These are phyloP conservation scores for Prionace glauca DNA, from an alignment of 2,797 vertebrate genomes.

Conservation along the genomic window DNA sequence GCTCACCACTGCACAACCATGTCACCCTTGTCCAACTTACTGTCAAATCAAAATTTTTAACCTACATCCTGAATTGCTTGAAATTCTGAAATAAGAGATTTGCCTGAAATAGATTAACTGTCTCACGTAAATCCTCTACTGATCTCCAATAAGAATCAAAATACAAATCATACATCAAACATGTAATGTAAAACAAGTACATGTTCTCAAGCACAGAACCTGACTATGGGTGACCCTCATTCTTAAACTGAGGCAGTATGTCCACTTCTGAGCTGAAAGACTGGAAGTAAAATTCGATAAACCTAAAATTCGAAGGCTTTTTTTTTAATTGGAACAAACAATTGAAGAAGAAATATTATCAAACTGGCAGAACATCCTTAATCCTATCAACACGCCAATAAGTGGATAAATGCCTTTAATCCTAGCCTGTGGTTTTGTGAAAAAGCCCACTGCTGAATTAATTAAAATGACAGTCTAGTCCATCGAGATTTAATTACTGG, in stretches of 20 bases:
- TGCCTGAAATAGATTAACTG: background rate
- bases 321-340: background rate
- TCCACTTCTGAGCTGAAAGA: background rate
- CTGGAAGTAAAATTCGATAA: background rate
- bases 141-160: constrained; percentile 4
- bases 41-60: background rate
- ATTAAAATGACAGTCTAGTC: background rate
- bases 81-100: background rate
- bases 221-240: background rate
- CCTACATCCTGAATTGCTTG: background rate
- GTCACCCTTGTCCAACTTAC: background rate
- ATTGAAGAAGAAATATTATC: background rate
- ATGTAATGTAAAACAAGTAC: background rate
- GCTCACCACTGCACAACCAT: too few species aligned
- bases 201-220: background rate
- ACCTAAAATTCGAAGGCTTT: background rate
- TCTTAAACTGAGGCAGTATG: background rate
- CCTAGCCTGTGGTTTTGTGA: background rate
- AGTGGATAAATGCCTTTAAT: constrained; percentile 28
- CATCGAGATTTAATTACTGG: background rate
- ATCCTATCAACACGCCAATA: background rate
- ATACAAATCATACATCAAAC: background rate
- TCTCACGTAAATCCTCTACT: background rate
- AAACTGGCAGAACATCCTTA: background rate
- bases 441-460: background rate